These are phyloP conservation scores for Ophiothrix spiculata DNA, from an alignment of 35 echinoderm and acorn worm genomes.

Conservation along the genomic window DNA sequence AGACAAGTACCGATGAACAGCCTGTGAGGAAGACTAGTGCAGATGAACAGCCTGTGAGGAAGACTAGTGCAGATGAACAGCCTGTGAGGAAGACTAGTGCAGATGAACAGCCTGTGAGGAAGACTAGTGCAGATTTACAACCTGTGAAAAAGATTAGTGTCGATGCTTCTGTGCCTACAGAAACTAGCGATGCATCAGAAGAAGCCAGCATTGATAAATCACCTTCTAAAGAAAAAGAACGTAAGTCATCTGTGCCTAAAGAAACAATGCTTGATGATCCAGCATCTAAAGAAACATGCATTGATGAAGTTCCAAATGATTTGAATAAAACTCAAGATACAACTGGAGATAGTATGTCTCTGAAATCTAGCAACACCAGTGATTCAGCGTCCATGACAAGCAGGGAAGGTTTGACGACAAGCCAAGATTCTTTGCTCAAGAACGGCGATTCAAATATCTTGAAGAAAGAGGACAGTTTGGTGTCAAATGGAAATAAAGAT, in stretches of 20 bases:
- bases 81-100: too few species aligned
- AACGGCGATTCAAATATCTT: neutral
- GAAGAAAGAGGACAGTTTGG: neutral
- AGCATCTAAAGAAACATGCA: neutral
- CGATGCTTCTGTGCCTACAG: too few species aligned
- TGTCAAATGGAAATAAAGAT: neutral
- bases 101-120: too few species aligned
- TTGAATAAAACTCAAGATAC: neutral
- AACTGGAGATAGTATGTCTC: neutral
- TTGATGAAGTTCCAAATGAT: neutral
- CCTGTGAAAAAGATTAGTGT: too few species aligned
- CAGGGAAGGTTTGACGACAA: neutral
- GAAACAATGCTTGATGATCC: constrained; percentile 36
- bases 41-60: too few species aligned
- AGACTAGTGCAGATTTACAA: too few species aligned
- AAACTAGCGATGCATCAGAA: neutral
- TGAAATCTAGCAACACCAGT: neutral
- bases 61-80: too few species aligned
- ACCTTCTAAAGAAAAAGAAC: neutral
- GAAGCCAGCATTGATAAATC: neutral
- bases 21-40: too few species aligned
- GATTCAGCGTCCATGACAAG: neutral
- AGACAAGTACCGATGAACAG: neutral
- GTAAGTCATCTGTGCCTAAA: constrained; percentile 26
- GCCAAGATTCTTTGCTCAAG: neutral